Conservation (phyloP, 2,113 vertebrate genomes). For the Eptesicus fuscus region DNA sequence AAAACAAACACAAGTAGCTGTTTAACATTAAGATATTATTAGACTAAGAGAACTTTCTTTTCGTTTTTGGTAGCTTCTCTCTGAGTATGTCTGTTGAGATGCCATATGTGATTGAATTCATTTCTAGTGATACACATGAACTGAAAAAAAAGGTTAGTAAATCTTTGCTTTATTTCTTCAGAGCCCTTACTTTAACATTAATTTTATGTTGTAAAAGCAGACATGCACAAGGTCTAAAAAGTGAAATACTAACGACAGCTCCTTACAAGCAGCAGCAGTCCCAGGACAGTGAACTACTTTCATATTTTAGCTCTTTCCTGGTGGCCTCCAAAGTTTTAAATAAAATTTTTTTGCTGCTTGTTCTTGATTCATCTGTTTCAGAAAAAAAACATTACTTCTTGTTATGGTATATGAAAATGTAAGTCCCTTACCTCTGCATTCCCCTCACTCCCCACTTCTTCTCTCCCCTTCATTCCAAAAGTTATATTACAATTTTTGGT, state of each 20-base stretch:
- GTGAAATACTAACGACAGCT: neutral
- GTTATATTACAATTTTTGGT: neutral
- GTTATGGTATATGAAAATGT: neutral
- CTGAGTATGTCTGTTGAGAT: constrained; percentile 87
- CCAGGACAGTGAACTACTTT: neutral
- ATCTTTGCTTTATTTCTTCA: constrained; percentile 33
- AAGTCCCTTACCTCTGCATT: neutral
- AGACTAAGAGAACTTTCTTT: constrained; percentile 19
- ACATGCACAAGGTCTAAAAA: neutral
- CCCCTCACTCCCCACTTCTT: neutral
- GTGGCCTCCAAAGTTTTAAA: neutral
- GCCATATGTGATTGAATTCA: constrained; percentile 82
- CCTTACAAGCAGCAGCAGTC: neutral
- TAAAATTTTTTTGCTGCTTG: neutral
- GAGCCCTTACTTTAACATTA: constrained; percentile 25
- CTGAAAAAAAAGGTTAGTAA: constrained; percentile 86
- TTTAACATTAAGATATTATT: neutral
- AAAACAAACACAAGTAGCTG: neutral
- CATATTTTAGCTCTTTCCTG: neutral
- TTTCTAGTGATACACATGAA: constrained; percentile 81
- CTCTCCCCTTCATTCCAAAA: neutral
- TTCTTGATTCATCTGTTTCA: neutral
- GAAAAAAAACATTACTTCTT: neutral
- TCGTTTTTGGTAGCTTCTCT: constrained; percentile 81
- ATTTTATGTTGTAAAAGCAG: constrained; percentile 10